Evolutionary conservation across 1,140 invertebrate species (phyloP), one percentile per base, ranked within the genome.

Genomic region (Samia ricini): DNA sequence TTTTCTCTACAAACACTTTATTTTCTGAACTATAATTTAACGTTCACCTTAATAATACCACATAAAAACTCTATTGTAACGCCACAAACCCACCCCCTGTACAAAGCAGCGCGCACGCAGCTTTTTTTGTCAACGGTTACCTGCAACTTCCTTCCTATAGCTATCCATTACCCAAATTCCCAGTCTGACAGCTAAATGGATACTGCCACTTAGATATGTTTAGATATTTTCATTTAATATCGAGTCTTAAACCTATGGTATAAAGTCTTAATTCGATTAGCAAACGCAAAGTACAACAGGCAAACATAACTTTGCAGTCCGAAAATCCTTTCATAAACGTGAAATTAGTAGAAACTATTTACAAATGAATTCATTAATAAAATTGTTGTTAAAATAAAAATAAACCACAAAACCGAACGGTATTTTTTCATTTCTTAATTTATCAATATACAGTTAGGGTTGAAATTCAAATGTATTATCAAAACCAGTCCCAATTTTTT

Each of bases 101-200:
- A 64, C 63, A 64, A 59, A 56, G 56, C 60, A 65, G 69, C 70
- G 73, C 71, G 64, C 68, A 64, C 67, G 69, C 74, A 71, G 33
- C 54, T 63, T 69, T 73, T 70, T 83, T 77, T 80, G 77, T 74
- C 71, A 56, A 55, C 42, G 59, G 69, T 59, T 87, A 88, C 85
- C 85, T 88, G 85, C 83, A 66, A 85, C 85, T 86, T 88, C 83
- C 83, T 88, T 88, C 85, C 85, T 85, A 76, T 65, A 77, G 54
- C 76, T 73, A 85, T 83, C 79, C 74, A 80, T 85, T 83, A 87
- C 79, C 78, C 74, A 77, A 79, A 88, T 88, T 88, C 83, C 77
- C 59, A 55, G 60, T 75, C 72, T 88, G 83, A 86, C 83, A 84
- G 76, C 67, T 79, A 79, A 82, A 88, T 81, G 79, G 79, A 72